phyloP scores from a whole-genome alignment of 2,797 vertebrate genomes.

The Pipistrellus nathusii region DNA sequence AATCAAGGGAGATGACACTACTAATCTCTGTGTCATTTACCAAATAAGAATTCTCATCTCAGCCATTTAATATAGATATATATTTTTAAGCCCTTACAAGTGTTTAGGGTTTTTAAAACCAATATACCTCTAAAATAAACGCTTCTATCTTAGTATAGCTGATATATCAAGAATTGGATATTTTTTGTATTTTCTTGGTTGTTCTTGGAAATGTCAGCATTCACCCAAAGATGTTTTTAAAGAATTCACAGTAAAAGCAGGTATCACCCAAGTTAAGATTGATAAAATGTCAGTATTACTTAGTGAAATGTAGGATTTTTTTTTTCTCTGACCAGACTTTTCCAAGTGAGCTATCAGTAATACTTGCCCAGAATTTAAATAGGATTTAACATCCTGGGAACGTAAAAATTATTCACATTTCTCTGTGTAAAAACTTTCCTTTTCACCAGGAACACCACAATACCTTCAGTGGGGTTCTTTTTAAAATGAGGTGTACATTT shows the following conservation, averaged over 20 bases:
- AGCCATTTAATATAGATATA: neutral
- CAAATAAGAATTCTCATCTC: conserved; percentile 54
- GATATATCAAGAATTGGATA: conserved; percentile 18
- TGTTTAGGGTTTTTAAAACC: conserved; percentile 34
- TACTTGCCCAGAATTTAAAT: conserved; percentile 63
- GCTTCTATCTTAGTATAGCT: neutral
- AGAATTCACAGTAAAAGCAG: conserved; percentile 48
- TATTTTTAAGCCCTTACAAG: conserved; percentile 54
- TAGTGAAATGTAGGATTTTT: conserved; percentile 40
- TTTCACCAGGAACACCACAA: conserved; percentile 34
- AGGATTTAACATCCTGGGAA: neutral
- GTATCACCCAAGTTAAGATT: conserved; percentile 59
- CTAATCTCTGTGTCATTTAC: conserved; percentile 17
- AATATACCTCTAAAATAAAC: neutral
- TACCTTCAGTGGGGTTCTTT: neutral
- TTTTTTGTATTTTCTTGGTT: conserved; percentile 64
- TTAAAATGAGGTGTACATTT: conserved; percentile 37
- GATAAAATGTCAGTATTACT: neutral
- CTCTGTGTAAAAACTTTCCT: conserved; percentile 33
- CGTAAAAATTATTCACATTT: conserved; percentile 31
- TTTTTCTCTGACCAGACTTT: conserved; percentile 55
- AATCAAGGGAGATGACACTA: conserved; percentile 3
- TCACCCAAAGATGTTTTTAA: conserved; percentile 57
- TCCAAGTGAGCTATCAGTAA: conserved; percentile 63
- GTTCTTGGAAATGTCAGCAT: conserved; percentile 48